These are phyloP conservation scores for Tympanuchus pallidicinctus DNA, from an alignment of 2,113 vertebrate species.

Conservation along the genomic window DNA sequence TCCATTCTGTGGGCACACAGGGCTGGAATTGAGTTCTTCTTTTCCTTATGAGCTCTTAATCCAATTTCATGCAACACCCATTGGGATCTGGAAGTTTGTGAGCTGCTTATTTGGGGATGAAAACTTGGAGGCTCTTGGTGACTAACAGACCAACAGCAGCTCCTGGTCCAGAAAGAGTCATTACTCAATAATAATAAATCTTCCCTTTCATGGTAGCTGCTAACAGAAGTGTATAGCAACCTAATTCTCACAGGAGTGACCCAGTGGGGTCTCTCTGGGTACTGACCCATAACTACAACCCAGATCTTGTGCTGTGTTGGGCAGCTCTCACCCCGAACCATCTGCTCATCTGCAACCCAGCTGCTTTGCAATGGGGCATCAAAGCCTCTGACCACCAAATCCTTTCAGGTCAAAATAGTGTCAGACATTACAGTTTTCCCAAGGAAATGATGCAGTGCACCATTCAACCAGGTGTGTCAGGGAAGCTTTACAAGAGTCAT, in stretches of 20 bases:
- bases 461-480: background rate
- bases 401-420: background rate
- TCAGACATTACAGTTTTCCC: background rate
- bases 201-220: background rate
- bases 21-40: background rate
- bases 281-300: background rate
- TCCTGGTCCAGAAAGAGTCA: background rate
- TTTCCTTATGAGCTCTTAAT: background rate
- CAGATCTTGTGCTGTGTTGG: background rate
- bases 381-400: slow-evolving; percentile 74
- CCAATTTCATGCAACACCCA: too few species aligned
- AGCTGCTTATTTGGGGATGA: background rate
- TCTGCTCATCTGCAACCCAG: slow-evolving; percentile 69
- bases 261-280: background rate
- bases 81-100: accelerated
- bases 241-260: background rate
- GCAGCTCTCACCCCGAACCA: slow-evolving; percentile 51
- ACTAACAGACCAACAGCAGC: background rate
- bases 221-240: background rate
- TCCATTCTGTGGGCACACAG: background rate
- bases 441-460: background rate
- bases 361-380: slow-evolving; percentile 74
- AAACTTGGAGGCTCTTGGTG: background rate
- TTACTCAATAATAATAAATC: background rate
- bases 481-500: background rate